Evolutionary conservation across 2,888 invertebrate species (phyloP).

Genomic region (Polyommatus icarus): DNA sequence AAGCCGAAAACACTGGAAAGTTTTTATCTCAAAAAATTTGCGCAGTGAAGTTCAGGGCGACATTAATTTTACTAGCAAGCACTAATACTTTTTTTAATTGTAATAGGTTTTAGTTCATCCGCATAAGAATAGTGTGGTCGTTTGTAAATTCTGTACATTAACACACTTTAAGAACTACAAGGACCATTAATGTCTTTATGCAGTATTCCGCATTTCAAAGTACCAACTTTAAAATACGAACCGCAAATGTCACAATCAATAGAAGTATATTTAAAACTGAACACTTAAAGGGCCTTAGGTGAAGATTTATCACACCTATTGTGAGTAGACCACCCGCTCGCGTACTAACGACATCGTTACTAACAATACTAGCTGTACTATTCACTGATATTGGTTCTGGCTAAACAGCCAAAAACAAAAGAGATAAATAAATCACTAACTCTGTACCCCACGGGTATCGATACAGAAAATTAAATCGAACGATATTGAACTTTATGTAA

Average conservation of each 20-base stretch:
- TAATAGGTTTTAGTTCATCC: not conserved
- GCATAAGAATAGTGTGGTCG: no score
- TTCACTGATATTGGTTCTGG: conserved; percentile 69
- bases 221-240: not conserved
- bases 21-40: not conserved
- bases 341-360: conserved; percentile 76
- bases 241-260: conserved; percentile 12
- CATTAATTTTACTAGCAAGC: no score
- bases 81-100: no score
- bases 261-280: not conserved
- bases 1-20: not conserved
- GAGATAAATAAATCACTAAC: conserved; percentile 74
- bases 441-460: conserved; percentile 59
- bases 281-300: conserved; percentile 40
- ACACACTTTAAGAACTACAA: not conserved
- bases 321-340: conserved; percentile 77
- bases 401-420: conserved; percentile 78
- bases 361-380: conserved; percentile 74
- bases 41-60: no score
- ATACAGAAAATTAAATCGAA: conserved; percentile 45
- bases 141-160: not conserved
- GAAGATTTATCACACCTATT: conserved; percentile 72
- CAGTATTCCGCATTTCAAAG: not conserved
- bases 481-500: conserved; percentile 38
- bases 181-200: not conserved